Evolutionary conservation across 2,113 vertebrate genomes (phyloP), one percentile per base, ranked within the genome.

Genomic region (Alexandromys fortis): DNA sequence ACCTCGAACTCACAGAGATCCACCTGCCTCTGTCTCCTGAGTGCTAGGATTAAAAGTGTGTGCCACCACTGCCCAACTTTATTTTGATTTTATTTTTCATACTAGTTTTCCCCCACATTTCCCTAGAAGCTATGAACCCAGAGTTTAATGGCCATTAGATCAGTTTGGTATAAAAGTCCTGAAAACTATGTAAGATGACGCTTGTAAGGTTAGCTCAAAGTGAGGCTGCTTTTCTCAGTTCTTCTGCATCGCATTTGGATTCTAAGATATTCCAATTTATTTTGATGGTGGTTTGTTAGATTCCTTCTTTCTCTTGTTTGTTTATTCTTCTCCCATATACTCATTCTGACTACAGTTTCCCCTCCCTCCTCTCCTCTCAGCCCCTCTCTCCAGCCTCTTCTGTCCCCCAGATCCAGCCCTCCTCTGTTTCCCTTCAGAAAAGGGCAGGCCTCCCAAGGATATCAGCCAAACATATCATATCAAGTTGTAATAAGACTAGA

Each of bases 31-130:
- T 21, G 58, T 19, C 58, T 58, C 58, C 58, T 21, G 55, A 58
- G 19, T 58, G 58, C 58, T 58, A 6, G 17, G 17, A 19, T 19
- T 58, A 58, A 58, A 58, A 6, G 55, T 19, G 17, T 58, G 55
- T 6, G 5, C 17, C 17, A 58, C 16, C 5, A 17, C 55, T 55
- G 55, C 55, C 14, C 0, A 4, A 17, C 55, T 55, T 87, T 92
- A 30, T 81, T 86, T 68, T 28, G 21, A 72, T 81, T 96, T 22
- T 33, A 49, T 76, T 94, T 85, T 95, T 91, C 38, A 4, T 35
- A 35, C 0, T 28, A 76, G 22, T 33, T 90, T 90, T 89, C 35
- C 82, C 55, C 1, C 16, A 61, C 35, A 86, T 95, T 89, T 93
- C 30, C 52, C 68, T 92, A 52, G 12, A 63, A 38, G 82, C 55